These are phyloP conservation scores for Drosophila formosana DNA, from an alignment of 2,888 invertebrate species.

Conservation along the genomic window DNA sequence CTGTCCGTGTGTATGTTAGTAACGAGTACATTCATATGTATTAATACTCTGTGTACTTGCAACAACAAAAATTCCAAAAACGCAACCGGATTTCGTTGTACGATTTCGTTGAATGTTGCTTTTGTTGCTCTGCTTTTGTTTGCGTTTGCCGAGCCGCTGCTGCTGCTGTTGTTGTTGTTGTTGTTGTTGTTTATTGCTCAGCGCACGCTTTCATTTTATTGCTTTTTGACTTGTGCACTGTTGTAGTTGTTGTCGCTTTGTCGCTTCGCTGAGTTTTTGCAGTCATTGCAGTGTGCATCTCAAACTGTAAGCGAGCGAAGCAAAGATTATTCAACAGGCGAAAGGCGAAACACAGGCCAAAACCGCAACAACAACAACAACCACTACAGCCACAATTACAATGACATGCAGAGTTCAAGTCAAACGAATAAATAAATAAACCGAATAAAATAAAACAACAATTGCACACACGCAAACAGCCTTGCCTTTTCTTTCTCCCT, in stretches of 20 bases:
- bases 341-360: slow-evolving; percentile 35
- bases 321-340: slow-evolving; percentile 54
- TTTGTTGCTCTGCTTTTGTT: slow-evolving; percentile 32
- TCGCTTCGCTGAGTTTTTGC: slow-evolving; percentile 50
- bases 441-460: slow-evolving; percentile 29
- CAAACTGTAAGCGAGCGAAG: slow-evolving; percentile 48
- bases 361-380: slow-evolving; percentile 4
- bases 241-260: slow-evolving; percentile 33
- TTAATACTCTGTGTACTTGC: slow-evolving; percentile 44
- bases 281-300: slow-evolving; percentile 49
- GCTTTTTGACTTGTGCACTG: slow-evolving; percentile 47
- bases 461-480: slow-evolving; percentile 34
- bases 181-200: slow-evolving; percentile 17
- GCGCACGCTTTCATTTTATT: slow-evolving; percentile 61
- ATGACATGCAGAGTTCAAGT: slow-evolving; percentile 39
- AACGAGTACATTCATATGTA: slow-evolving; percentile 7
- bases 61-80: slow-evolving; percentile 50
- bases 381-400: slow-evolving; percentile 23
- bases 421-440: slow-evolving; percentile 36
- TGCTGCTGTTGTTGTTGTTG: slow-evolving; percentile 31
- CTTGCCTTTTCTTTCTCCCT: slow-evolving; percentile 27
- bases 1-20: not conserved
- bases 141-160: slow-evolving; percentile 24
- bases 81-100: slow-evolving; percentile 66
- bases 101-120: slow-evolving; percentile 50